A percentile compares a stretch with the other conserved stretches of the same genome.
Evolutionary conservation across 2,113 vertebrate species (phyloP).

Genomic region (Mesocricetus auratus): DNA sequence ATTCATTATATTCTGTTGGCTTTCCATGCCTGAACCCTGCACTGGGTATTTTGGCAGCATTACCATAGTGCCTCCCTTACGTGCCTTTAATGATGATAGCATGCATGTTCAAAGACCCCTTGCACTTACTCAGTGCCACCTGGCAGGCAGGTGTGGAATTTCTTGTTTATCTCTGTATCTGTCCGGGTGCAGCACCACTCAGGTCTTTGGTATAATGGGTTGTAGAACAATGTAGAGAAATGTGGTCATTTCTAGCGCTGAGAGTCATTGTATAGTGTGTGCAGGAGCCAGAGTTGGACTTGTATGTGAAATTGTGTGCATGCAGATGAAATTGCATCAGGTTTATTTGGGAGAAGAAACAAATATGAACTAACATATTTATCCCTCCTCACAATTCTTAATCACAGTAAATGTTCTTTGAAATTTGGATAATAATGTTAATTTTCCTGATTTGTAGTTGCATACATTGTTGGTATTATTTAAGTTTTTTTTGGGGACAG

Average conservation of each 20-base stretch:
- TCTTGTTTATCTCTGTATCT: background rate
- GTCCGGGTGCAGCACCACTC: background rate
- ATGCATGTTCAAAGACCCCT: background rate
- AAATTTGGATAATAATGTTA: background rate
- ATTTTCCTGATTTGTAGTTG: slow-evolving; percentile 14
- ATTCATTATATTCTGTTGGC: background rate
- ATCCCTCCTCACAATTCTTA: background rate
- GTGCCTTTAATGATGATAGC: background rate
- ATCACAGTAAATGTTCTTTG: background rate
- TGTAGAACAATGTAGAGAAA: background rate
- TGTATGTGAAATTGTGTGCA: background rate
- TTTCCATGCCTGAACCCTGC: background rate
- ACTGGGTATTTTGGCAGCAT: background rate
- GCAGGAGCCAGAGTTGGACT: background rate
- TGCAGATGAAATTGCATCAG: slow-evolving; percentile 3
- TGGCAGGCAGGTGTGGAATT: background rate
- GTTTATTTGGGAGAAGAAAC: background rate
- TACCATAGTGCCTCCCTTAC: background rate
- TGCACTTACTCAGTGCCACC: background rate
- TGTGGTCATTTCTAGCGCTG: background rate
- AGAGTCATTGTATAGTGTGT: background rate
- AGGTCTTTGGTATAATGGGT: background rate
- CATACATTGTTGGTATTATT: background rate
- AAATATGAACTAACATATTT: background rate
- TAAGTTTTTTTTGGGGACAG: background rate